Conservation (phyloP, 2,797 vertebrate species). For the Pseudopleuronectes americanus region DNA sequence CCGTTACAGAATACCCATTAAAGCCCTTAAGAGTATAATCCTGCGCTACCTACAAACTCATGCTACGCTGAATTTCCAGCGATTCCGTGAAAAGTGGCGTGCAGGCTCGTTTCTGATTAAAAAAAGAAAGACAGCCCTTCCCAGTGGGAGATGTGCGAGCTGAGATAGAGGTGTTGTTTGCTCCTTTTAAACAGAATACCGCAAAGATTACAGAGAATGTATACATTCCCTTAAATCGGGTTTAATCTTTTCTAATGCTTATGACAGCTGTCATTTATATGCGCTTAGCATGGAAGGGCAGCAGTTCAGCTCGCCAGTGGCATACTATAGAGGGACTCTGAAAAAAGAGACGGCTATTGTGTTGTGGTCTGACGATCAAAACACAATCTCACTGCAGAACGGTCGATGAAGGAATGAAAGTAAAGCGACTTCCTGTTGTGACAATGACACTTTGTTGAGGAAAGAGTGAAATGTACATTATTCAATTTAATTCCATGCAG, state of each 20-base stretch:
- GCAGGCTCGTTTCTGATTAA: constrained; percentile 29
- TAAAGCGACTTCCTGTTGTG: too few species aligned
- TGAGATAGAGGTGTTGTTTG: constrained; percentile 61
- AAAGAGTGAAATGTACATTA: constrained; percentile 11
- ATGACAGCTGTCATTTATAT: constrained; percentile 77
- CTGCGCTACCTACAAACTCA: constrained; percentile 65
- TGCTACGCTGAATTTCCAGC: constrained; percentile 45
- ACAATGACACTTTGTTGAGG: constrained; percentile 6
- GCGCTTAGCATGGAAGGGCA: constrained; percentile 56
- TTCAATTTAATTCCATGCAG: too few species aligned
- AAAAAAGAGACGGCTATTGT: constrained; percentile 33
- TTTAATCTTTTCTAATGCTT: constrained; percentile 76
- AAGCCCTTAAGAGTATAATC: constrained; percentile 78
- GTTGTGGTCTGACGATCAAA: constrained; percentile 32
- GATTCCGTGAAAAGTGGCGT: constrained; percentile 57
- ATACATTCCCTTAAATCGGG: constrained; percentile 62
- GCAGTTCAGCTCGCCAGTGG: constrained; percentile 46
- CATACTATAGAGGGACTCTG: constrained; percentile 23
- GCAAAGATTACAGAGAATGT: constrained; percentile 70
- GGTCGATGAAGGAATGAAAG: too few species aligned
- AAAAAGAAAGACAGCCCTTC: constrained; percentile 15
- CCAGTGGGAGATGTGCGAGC: constrained; percentile 1
- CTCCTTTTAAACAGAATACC: constrained; percentile 51
- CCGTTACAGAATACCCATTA: constrained; percentile 71
- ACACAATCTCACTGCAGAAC: constrained; percentile 18